Evolutionary conservation across 1,140 invertebrate genomes (phyloP).

Genomic region (Ephestia elutella): DNA sequence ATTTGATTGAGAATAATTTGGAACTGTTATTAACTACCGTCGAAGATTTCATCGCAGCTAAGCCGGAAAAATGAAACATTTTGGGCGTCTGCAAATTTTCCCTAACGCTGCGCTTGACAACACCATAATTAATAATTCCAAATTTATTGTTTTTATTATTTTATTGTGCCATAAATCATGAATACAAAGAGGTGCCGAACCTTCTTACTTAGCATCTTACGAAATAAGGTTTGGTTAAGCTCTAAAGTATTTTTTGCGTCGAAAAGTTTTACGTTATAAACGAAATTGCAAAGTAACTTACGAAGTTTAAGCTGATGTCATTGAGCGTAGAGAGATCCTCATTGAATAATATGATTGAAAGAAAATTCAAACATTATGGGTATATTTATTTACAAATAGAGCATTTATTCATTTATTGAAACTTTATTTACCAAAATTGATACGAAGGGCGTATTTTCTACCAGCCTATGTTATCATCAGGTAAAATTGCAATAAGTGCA

Average conservation of each 20-base stretch:
- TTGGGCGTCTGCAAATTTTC: neutral
- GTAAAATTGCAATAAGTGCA: too few species aligned
- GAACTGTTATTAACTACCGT: too few species aligned
- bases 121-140: neutral
- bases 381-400: too few species aligned
- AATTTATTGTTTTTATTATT: neutral
- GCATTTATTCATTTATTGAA: too few species aligned
- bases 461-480: too few species aligned
- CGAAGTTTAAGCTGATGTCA: neutral
- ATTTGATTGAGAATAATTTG: too few species aligned
- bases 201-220: neutral
- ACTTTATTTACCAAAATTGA: too few species aligned
- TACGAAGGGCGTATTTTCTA: too few species aligned
- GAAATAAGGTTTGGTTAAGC: neutral
- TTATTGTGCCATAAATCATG: neutral
- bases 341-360: neutral
- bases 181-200: neutral
- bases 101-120: neutral
- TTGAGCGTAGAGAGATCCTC: neutral
- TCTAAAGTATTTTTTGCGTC: constrained; percentile 1
- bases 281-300: neutral
- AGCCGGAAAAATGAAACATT: neutral
- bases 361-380: neutral
- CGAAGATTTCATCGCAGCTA: neutral
- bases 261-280: neutral